Base-by-base conservation (phyloP, 2,797 vertebrate species). In the Zalophus californianus region DNA sequence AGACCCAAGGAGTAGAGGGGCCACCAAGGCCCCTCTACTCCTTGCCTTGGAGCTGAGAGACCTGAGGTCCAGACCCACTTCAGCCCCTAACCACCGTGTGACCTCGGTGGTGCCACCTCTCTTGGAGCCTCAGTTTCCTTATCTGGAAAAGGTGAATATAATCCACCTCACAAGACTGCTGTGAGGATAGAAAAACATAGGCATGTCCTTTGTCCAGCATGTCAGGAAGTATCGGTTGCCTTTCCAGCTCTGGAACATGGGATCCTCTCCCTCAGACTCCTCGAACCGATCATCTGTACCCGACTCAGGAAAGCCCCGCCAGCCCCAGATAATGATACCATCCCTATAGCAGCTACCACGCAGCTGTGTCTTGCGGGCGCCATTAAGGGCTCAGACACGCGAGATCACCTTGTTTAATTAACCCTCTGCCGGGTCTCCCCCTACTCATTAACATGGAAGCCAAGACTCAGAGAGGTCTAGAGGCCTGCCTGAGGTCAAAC, bases 401-500 rank as follows among this genome's bases (percentile, higher is more conserved):
- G 27, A 66, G 27, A 21, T 20, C 41, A 29, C 52, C 18, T 85
- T 6, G 1, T 21, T 58, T 62, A 35, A 56, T 64, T 23, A 89
- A 29, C 44, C 15, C 27, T 13, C 64, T 3, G 6, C 7, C 2
- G 5, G 29, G 29, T 73, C 89, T 52, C 27, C 21, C 8, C 83
- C 70, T 62, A 35, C 60, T 68, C 29, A 2, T 56, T 13, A 66
- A 21, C 21, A 32, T 15, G n/a, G 41, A 56, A 27, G 14, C 50
- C 35, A 11, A 90, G 66, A 25, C 68, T 79, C 90, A 79, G 96
- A 97, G 94, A 91, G 60, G 44, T 66, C 72, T 18, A 20, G 8
- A 11, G 38, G 38, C 32, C 44, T 25, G 25, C 64, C 62, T 1
- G 18, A 80, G 58, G 92, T 75, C 87, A 83, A 88, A 75, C 18